phyloP scores from a whole-genome alignment of 1,140 invertebrate genomes.

The Anoplolepis gracilipes region DNA sequence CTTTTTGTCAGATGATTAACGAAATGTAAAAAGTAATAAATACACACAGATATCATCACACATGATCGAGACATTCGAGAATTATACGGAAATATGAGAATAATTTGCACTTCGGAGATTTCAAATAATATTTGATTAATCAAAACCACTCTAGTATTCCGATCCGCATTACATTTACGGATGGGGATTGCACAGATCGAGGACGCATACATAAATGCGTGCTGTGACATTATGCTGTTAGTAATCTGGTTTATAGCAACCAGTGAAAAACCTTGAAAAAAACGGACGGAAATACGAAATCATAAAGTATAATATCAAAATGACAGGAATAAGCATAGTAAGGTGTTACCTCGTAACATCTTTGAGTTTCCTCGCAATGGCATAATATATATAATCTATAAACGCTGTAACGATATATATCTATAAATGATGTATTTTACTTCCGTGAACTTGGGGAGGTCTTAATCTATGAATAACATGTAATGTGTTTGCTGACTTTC shows the following conservation, averaged over 20 bases:
- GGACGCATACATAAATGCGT: neutral
- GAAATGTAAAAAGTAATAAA: neutral
- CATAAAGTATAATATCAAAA: conserved; percentile 1
- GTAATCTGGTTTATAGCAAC: neutral
- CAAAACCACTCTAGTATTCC: neutral
- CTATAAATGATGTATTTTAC: too few species aligned
- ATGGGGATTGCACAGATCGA: neutral
- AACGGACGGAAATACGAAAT: neutral
- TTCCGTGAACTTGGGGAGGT: neutral
- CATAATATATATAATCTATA: conserved; percentile 5
- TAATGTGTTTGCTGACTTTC: conserved; percentile 20
- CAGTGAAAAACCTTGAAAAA: conserved; percentile 1
- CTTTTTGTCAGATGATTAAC: neutral
- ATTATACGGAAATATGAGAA: neutral
- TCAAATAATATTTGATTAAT: neutral
- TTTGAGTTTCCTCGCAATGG: neutral
- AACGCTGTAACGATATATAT: conserved; percentile 11
- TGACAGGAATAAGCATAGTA: neutral
- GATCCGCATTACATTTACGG: neutral
- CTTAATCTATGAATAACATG: conserved; percentile 28
- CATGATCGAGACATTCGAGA: neutral
- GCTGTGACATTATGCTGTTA: neutral
- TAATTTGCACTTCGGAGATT: neutral
- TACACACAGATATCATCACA: neutral
- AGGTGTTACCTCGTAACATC: neutral